A percentile compares a stretch with the other conserved stretches of the same genome.
Conservation (phyloP, 2,888 invertebrate genomes). For the Platycheirus rosarum region DNA sequence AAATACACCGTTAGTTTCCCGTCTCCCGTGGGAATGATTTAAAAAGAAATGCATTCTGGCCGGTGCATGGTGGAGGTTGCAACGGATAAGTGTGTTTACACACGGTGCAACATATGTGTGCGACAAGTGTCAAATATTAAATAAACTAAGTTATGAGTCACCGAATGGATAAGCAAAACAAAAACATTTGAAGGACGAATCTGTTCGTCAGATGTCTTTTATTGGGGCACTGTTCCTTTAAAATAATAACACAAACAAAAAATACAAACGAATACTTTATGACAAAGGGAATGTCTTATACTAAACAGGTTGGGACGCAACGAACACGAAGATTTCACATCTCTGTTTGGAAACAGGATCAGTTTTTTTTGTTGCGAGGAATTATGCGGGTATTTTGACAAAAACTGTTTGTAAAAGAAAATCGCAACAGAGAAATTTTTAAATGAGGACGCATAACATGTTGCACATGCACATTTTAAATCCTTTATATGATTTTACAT, state of each 20-base stretch:
- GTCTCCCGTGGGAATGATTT: conserved; percentile 59
- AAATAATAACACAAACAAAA: neutral
- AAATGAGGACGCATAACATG: conserved; percentile 48
- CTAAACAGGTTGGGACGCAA: conserved; percentile 51
- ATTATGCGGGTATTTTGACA: conserved; percentile 19
- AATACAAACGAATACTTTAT: conserved; percentile 19
- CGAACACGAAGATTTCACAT: neutral
- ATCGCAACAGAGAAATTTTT: conserved; percentile 10
- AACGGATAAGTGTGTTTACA: conserved; percentile 27
- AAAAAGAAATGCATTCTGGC: conserved; percentile 30
- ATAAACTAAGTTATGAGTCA: conserved; percentile 59
- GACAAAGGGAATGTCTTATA: conserved; percentile 26
- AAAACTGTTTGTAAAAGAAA: conserved; percentile 14
- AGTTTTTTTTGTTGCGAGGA: neutral
- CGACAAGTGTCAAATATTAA: conserved; percentile 64
- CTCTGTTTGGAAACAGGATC: conserved; percentile 46
- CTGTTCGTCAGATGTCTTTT: conserved; percentile 23
- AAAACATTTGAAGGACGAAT: conserved; percentile 66
- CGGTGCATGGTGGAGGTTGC: neutral
- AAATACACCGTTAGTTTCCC: conserved; percentile 57
- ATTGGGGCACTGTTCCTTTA: conserved; percentile 49
- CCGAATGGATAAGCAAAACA: conserved; percentile 6
- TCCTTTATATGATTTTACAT: too few species aligned
- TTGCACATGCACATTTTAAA: too few species aligned
- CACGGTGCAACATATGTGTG: neutral